phyloP scores from a whole-genome alignment of 1,140 invertebrate genomes.

The Drosophila santomea region DNA sequence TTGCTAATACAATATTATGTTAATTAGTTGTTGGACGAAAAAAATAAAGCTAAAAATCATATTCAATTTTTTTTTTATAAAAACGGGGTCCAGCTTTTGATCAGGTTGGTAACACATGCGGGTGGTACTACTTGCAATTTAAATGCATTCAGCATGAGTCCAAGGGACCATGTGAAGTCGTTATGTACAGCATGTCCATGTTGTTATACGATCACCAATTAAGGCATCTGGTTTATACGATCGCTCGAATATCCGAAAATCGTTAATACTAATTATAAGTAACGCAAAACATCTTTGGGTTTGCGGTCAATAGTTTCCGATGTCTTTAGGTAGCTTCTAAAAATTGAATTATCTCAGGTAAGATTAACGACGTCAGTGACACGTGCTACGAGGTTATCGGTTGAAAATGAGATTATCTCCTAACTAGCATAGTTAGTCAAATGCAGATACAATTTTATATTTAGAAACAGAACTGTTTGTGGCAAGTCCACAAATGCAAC shows the following conservation, averaged over 20 bases:
- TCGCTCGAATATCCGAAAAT: slow-evolving; percentile 16
- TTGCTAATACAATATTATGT: slow-evolving; percentile 25
- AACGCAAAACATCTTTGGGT: background rate
- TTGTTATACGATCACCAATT: too few species aligned
- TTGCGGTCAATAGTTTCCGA: background rate
- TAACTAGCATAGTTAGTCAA: slow-evolving; percentile 18
- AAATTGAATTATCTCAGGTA: slow-evolving; percentile 3
- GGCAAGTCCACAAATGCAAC: background rate
- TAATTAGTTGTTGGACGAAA: slow-evolving; percentile 52
- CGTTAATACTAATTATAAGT: slow-evolving; percentile 47
- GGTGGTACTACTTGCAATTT: slow-evolving; percentile 42
- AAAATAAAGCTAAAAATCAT: slow-evolving; percentile 6
- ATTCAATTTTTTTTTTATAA: too few species aligned
- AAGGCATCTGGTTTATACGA: slow-evolving; percentile 4
- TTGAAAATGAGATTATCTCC: background rate
- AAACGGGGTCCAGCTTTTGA: slow-evolving; percentile 8
- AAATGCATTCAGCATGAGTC: slow-evolving; percentile 12
- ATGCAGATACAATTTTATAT: slow-evolving; percentile 38
- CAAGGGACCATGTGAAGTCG: too few species aligned
- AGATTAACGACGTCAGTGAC: background rate
- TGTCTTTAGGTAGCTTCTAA: background rate
- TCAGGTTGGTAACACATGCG: slow-evolving; percentile 16
- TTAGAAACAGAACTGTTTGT: slow-evolving; percentile 39
- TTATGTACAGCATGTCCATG: too few species aligned
- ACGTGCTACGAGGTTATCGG: slow-evolving; percentile 7